These are phyloP conservation scores for Hipparchia sbordonii DNA, from an alignment of 2,888 invertebrate species.

Conservation along the genomic window DNA sequence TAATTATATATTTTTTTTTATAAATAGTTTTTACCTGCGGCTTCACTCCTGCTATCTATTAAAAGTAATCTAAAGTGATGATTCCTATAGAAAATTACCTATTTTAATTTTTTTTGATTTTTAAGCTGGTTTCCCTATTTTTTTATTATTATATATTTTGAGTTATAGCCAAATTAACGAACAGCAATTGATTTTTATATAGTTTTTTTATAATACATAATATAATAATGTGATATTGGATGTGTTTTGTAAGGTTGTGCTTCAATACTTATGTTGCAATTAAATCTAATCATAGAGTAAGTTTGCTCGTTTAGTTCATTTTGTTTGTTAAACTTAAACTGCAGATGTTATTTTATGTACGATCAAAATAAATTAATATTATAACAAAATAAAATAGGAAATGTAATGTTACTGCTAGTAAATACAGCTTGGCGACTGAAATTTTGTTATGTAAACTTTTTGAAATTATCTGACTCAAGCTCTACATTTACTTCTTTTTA, in stretches of 20 bases:
- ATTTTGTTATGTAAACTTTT: neutral
- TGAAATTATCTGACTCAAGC: neutral
- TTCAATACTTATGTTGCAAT: neutral
- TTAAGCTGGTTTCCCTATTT: too few species aligned
- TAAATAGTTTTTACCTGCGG: too few species aligned
- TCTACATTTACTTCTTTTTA: neutral
- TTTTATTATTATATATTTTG: too few species aligned
- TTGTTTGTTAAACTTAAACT: neutral
- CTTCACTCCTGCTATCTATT: too few species aligned
- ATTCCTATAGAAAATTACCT: too few species aligned
- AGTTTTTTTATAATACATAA: neutral
- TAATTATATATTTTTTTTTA: too few species aligned
- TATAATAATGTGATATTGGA: constrained; percentile 1
- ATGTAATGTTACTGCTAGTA: neutral
- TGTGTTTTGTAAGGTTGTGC: neutral
- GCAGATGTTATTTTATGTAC: neutral
- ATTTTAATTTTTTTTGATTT: too few species aligned
- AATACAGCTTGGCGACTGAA: neutral
- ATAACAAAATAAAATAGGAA: too few species aligned
- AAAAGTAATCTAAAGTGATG: too few species aligned
- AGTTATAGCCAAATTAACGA: too few species aligned
- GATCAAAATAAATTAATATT: neutral
- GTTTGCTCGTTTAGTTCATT: neutral
- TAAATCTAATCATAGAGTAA: neutral
- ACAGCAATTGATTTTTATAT: neutral